Percentiles rank a stretch among this genome's conserved stretches.
These are phyloP conservation scores for Pissodes strobi DNA, from an alignment of 1,140 invertebrate genomes.

Conservation along the genomic window DNA sequence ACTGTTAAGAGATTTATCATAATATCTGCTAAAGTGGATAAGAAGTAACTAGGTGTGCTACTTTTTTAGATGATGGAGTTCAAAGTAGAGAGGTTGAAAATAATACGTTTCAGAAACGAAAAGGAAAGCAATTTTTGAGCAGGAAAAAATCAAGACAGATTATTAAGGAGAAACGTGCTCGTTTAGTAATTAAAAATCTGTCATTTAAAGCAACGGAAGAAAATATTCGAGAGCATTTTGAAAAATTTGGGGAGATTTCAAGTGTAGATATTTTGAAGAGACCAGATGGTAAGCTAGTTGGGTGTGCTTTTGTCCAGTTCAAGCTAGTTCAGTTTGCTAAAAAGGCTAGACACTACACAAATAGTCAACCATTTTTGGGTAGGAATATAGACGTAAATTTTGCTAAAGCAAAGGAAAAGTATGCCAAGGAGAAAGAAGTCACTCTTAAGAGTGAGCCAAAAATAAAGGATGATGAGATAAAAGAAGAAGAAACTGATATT, in stretches of 20 bases:
- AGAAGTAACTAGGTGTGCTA: too few species aligned
- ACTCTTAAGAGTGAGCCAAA: constrained; percentile 46
- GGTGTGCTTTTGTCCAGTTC: constrained; percentile 85
- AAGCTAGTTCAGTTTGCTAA: constrained; percentile 74
- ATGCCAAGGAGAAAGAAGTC: constrained; percentile 52
- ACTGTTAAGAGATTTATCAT: too few species aligned
- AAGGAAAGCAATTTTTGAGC: constrained; percentile 4
- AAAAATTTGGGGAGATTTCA: constrained; percentile 74
- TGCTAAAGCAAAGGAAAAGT: constrained; percentile 79
- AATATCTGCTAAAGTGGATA: too few species aligned
- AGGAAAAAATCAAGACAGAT: constrained; percentile 40
- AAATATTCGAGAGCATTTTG: constrained; percentile 72
- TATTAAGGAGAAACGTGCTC: constrained; percentile 25
- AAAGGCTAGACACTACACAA: constrained; percentile 77
- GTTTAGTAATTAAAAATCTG: constrained; percentile 71
- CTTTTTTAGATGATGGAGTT: too few species aligned
- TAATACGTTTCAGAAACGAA: neutral
- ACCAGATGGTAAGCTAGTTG: constrained; percentile 77
- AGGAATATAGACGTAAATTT: constrained; percentile 82
- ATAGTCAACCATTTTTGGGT: constrained; percentile 75
- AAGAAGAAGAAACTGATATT: constrained; percentile 52
- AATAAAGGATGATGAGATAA: constrained; percentile 45
- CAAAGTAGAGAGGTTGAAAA: too few species aligned
- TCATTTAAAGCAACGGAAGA: constrained; percentile 78
- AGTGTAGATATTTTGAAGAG: constrained; percentile 79